A percentile compares a stretch with the other conserved stretches of the same genome.
Conservation (phyloP, 2,113 vertebrate species). For the Perognathus longimembris region DNA sequence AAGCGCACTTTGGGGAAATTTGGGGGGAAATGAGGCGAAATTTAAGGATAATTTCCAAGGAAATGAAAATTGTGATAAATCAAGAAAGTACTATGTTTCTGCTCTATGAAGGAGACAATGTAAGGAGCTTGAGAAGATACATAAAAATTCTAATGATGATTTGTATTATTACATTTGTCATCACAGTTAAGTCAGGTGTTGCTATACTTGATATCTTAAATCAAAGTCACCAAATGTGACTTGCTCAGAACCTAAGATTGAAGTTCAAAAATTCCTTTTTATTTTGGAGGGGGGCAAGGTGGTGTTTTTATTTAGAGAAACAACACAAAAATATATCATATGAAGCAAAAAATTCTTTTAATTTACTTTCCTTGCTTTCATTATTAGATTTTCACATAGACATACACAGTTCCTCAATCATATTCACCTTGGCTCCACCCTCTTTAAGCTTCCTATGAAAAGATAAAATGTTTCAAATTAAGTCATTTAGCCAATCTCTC, state of each 20-base stretch:
- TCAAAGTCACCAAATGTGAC: not conserved
- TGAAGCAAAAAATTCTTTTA: too few species aligned
- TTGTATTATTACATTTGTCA: not conserved
- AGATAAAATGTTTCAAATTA: not conserved
- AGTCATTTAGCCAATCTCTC: not conserved
- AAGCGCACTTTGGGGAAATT: not conserved
- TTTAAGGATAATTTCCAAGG: not conserved
- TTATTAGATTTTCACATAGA: too few species aligned
- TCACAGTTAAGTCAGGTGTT: constrained; percentile 7
- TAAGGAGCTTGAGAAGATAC: not conserved
- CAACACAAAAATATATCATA: too few species aligned
- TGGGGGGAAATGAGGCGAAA: not conserved
- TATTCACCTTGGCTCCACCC: not conserved
- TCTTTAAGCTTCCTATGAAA: not conserved
- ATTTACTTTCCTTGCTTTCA: too few species aligned
- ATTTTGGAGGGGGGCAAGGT: too few species aligned
- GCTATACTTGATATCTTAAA: not conserved
- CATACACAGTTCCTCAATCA: too few species aligned
- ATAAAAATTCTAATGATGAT: not conserved
- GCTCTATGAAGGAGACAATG: not conserved
- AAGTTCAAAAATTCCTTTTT: not conserved
- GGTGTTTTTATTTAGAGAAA: too few species aligned
- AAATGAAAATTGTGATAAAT: not conserved
- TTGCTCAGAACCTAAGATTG: not conserved
- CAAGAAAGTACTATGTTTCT: not conserved